Base-by-base conservation (phyloP, 2,888 invertebrate genomes). In the Chrysolina haemoptera region DNA sequence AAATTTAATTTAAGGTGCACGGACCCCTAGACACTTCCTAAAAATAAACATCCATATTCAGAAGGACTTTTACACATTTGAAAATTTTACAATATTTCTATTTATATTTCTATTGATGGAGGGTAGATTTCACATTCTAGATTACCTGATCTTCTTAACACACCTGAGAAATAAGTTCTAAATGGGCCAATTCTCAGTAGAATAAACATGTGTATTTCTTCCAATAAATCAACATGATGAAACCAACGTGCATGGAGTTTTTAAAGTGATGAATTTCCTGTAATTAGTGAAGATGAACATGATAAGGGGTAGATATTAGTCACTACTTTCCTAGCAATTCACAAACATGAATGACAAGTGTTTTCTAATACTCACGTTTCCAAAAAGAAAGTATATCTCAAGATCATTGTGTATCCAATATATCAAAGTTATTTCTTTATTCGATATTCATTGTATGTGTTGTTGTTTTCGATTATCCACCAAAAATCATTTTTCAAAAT, bases 381-480 rank as follows among this genome's bases (percentile, higher is more conserved):
- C 53, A 18, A 20, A 10, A 53, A 53, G 20, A 53, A 53, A 53
- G 9, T 2, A 22, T 18, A 53, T 53, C 53, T 53, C 53, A 53
- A 3, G 16, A 53, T 53, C 53, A 53, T 53, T 18, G 53, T 53
- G 18, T 4, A 4, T 53, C 53, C 53, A 20, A 20, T 53, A 18
- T 14, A 53, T 35, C 35, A 22, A 3, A 18, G 16, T 50, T 18
- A 18, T 20, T 22, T 53, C 20, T 16, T 5, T 18, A 53, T 53
- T 53, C 11, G 53, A 18, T 53, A 53, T 53, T 53, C 53, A 53
- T 53, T 53, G 53, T 53, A 53, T 53, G 20, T 53, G 48, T 48
- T 48, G 46, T 14, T 14, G 20, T 53, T 22, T 16, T 53, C 20
- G 20, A 53, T 53, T 53, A 20, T 20, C 20, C 53, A 53, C 20